A percentile compares a stretch with the other conserved stretches of the same genome.
Conservation (phyloP, 2,888 invertebrate genomes). For the Pammene fasciana region DNA sequence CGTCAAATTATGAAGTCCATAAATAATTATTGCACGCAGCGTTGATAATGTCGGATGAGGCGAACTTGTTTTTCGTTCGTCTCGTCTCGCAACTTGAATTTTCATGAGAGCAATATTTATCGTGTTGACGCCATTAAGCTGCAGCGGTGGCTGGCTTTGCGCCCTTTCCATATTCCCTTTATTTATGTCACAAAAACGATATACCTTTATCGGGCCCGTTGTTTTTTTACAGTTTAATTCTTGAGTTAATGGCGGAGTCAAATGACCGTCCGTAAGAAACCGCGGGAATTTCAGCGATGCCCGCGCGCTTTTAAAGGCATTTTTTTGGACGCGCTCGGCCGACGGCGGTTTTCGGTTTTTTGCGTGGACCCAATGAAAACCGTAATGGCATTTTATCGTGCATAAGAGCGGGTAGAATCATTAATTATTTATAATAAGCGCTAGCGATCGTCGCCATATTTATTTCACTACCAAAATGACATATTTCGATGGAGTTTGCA, state of each 20-base stretch:
- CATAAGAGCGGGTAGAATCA: conserved; percentile 81
- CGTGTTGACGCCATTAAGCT: conserved; percentile 67
- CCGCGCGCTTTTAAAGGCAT: conserved; percentile 76
- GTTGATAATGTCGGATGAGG: conserved; percentile 24
- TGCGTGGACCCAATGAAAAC: conserved; percentile 78
- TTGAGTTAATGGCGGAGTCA: conserved; percentile 81
- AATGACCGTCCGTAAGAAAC: conserved; percentile 80
- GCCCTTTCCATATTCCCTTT: conserved; percentile 68
- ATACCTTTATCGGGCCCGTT: conserved; percentile 75
- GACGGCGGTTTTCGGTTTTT: conserved; percentile 75
- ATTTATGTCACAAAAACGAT: conserved; percentile 75
- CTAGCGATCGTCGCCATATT: conserved; percentile 73
- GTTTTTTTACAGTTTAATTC: conserved; percentile 80
- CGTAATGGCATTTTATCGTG: conserved; percentile 83
- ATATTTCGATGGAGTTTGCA: conserved; percentile 33
- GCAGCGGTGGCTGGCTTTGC: conserved; percentile 57
- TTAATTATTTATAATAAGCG: conserved; percentile 84
- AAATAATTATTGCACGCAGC: conserved; percentile 37
- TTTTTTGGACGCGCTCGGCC: conserved; percentile 76
- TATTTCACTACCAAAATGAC: conserved; percentile 51
- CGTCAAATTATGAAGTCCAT: conserved; percentile 22
- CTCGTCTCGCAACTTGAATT: conserved; percentile 61
- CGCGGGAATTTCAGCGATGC: conserved; percentile 80
- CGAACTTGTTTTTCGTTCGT: conserved; percentile 54
- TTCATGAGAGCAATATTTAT: conserved; percentile 78